Evolutionary conservation across 2,797 vertebrate species (phyloP).

Genomic region (Trachops cirrhosus): DNA sequence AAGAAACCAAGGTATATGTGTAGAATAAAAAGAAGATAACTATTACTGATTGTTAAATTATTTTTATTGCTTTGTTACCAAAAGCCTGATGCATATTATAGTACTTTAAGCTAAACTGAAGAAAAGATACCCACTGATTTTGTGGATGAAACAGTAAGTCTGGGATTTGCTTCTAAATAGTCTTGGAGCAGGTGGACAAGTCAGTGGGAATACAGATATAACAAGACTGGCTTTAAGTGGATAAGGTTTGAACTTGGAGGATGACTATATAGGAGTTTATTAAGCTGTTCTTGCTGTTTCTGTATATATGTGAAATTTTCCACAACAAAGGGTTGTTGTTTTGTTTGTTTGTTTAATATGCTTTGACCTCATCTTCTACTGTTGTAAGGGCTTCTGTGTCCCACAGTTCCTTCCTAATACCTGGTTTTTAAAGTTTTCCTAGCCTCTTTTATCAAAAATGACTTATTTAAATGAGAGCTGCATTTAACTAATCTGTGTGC

Average conservation of each 20-base stretch:
- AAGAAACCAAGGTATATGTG: background rate
- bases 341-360: background rate
- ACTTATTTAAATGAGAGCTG: background rate
- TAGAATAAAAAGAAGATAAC: background rate
- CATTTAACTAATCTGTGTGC: background rate
- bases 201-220: background rate
- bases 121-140: background rate
- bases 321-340: background rate
- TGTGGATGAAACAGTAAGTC: background rate
- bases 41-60: background rate
- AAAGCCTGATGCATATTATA: background rate
- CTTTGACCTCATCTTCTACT: background rate
- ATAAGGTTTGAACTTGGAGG: background rate
- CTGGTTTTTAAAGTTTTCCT: background rate
- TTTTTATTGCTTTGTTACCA: conserved; percentile 15
- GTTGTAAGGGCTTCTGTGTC: background rate
- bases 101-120: background rate
- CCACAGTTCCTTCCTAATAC: background rate
- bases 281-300: background rate
- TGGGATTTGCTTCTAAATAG: background rate
- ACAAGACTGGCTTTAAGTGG: background rate
- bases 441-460: background rate
- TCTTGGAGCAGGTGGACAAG: background rate
- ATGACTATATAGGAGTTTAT: background rate
- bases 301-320: background rate